These are phyloP conservation scores for Tyto alba DNA, from an alignment of 2,113 vertebrate genomes.

Conservation along the genomic window DNA sequence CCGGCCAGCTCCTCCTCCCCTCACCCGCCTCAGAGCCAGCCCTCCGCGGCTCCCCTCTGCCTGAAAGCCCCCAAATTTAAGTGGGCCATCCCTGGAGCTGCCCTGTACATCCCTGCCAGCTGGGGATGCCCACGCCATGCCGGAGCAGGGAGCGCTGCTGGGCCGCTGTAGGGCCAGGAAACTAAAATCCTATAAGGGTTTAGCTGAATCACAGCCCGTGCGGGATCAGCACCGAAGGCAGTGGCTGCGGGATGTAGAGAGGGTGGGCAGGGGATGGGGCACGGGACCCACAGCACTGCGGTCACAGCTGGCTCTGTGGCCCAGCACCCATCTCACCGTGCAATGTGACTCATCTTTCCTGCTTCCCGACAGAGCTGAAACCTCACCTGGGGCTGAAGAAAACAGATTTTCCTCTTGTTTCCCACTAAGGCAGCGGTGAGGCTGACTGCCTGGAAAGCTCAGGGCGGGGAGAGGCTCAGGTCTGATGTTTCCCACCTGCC, in stretches of 20 bases:
- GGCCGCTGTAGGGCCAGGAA: background rate
- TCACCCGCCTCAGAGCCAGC: accelerated
- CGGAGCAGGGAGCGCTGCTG: accelerated
- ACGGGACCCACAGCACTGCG: accelerated
- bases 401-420: background rate
- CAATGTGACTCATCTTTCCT: background rate
- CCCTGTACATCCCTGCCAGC: background rate
- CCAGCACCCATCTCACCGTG: background rate
- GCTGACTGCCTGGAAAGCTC: background rate
- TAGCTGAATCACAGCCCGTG: background rate
- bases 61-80: background rate
- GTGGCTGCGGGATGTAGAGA: background rate
- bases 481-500: accelerated
- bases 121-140: accelerated
- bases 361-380: background rate
- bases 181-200: background rate
- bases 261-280: background rate
- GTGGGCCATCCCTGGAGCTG: background rate
- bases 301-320: background rate
- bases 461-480: background rate
- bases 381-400: background rate
- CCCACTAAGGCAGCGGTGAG: background rate
- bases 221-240: background rate
- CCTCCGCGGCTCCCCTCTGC: background rate
- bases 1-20: background rate